phyloP scores from a whole-genome alignment of 2,113 vertebrate genomes.

The Engraulis encrasicolus region DNA sequence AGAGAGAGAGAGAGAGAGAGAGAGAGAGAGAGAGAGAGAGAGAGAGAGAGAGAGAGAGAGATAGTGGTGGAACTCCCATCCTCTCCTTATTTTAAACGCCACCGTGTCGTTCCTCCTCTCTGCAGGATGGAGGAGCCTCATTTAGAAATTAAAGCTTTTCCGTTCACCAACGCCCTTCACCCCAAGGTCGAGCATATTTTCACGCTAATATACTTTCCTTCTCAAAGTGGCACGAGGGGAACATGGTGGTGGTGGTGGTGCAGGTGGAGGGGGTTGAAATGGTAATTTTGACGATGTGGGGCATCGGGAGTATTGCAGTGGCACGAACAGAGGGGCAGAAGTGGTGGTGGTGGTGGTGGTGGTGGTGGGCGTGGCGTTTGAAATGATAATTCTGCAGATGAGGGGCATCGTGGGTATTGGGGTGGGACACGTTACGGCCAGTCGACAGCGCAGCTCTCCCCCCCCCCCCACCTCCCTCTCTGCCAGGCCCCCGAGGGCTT shows the following conservation, averaged over 20 bases:
- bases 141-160: conserved; percentile 38
- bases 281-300: conserved; percentile 22
- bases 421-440: conserved; percentile 41
- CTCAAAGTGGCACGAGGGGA: background rate
- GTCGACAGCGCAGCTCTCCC: too few relatives aligned
- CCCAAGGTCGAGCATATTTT: conserved; percentile 37
- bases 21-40: too few relatives aligned
- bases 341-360: too few relatives aligned
- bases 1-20: too few relatives aligned
- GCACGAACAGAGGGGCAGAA: conserved; percentile 5
- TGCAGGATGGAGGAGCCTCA: background rate
- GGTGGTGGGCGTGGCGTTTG: background rate
- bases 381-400: conserved; percentile 28
- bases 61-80: background rate
- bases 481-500: conserved; percentile 16
- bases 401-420: background rate
- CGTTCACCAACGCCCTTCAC: conserved; percentile 40
- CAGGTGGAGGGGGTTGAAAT: background rate
- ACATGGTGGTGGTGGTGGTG: too few relatives aligned
- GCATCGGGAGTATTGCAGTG: background rate
- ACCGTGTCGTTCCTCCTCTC: background rate
- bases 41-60: background rate
- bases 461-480: too few relatives aligned
- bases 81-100: conserved; percentile 31
- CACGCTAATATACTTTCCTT: conserved; percentile 27